These are phyloP conservation scores for Drosophila demipolita DNA, from an alignment of 2,888 invertebrate species.

Conservation along the genomic window DNA sequence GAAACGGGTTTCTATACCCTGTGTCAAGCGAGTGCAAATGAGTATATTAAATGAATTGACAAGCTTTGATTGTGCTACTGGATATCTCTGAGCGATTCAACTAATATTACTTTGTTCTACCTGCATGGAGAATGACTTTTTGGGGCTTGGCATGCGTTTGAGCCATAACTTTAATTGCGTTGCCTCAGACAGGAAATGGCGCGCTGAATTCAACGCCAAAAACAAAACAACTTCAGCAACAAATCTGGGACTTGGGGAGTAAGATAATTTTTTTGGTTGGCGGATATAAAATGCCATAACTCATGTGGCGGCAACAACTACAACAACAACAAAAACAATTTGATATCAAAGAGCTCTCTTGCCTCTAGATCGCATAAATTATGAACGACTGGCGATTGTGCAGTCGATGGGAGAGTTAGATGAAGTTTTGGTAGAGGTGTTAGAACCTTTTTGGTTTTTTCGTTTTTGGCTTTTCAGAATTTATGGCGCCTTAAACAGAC, in stretches of 20 bases:
- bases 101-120: slow-evolving; percentile 12
- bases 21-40: background rate
- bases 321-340: slow-evolving; percentile 62
- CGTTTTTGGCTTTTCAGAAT: slow-evolving; percentile 51
- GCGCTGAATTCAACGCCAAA: slow-evolving; percentile 13
- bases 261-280: slow-evolving; percentile 52
- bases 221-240: slow-evolving; percentile 27
- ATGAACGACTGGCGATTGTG: slow-evolving; percentile 47
- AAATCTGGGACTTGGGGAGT: slow-evolving; percentile 31
- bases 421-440: slow-evolving; percentile 58
- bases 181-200: slow-evolving; percentile 49
- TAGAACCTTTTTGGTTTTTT: slow-evolving; percentile 69
- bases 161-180: slow-evolving; percentile 43
- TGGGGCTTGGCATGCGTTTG: slow-evolving; percentile 39
- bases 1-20: slow-evolving; percentile 10
- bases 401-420: slow-evolving; percentile 34
- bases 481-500: slow-evolving; percentile 76
- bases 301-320: slow-evolving; percentile 65
- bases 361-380: slow-evolving; percentile 72
- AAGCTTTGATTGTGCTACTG: background rate
- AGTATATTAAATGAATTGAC: background rate
- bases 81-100: background rate
- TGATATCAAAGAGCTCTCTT: slow-evolving; percentile 67
- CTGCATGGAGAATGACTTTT: slow-evolving; percentile 17
- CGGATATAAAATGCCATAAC: slow-evolving; percentile 72